Conservation (phyloP, 2,888 invertebrate genomes). For the Calliopum simillimum region DNA sequence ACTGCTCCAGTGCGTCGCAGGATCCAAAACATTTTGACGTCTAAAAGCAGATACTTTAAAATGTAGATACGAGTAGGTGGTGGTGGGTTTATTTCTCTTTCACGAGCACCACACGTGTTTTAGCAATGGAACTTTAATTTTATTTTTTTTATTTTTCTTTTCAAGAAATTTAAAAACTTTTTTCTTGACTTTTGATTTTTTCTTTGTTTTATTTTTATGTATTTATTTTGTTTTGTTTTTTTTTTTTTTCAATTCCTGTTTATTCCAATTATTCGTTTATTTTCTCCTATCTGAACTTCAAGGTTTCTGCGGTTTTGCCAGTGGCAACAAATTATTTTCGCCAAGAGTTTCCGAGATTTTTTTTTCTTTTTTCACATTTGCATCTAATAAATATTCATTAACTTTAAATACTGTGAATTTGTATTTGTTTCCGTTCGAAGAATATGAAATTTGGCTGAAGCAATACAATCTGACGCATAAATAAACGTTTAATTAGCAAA, state of each 20-base stretch:
- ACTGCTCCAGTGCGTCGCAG: slow-evolving; percentile 60
- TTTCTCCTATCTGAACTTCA: slow-evolving; percentile 1
- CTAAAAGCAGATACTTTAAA: slow-evolving; percentile 4
- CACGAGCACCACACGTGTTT: neutral
- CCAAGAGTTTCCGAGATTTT: neutral
- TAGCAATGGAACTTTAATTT: neutral
- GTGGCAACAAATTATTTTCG: neutral
- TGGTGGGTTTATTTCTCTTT: too few species aligned
- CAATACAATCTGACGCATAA: too few species aligned
- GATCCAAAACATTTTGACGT: slow-evolving; percentile 60
- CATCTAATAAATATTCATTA: slow-evolving; percentile 20
- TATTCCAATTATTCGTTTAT: neutral
- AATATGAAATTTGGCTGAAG: too few species aligned
- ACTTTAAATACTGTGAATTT: neutral
- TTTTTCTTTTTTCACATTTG: slow-evolving; percentile 11
- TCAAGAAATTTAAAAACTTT: neutral
- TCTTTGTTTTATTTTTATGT: slow-evolving; percentile 17
- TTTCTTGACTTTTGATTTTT: neutral
- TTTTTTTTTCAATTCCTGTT: neutral
- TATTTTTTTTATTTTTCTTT: neutral
- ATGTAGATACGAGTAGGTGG: neutral
- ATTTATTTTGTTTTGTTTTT: slow-evolving; percentile 7
- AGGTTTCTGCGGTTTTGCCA: neutral
- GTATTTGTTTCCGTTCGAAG: too few species aligned
- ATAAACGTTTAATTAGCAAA: too few species aligned